Evolutionary conservation across 2,888 invertebrate genomes (phyloP).

Genomic region (Rhaphigaster nebulosa): DNA sequence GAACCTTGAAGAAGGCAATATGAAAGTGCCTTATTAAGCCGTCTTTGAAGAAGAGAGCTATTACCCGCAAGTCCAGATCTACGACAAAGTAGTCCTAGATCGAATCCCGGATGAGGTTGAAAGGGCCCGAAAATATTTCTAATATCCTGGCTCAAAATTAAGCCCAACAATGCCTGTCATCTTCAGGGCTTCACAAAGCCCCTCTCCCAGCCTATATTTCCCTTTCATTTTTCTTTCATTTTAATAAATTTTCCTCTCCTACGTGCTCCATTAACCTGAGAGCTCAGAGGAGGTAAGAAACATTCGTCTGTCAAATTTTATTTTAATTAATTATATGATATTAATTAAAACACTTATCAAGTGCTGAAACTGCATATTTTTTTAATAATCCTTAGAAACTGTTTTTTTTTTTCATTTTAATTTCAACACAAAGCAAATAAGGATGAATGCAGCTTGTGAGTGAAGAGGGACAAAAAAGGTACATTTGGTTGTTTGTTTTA

Average conservation of each 20-base stretch:
- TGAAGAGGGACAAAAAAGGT: too few species aligned
- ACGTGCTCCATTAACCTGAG: slow-evolving; percentile 7
- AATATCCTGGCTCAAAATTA: slow-evolving; percentile 40
- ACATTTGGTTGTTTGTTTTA: too few species aligned
- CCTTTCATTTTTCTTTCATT: slow-evolving; percentile 26
- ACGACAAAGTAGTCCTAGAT: neutral
- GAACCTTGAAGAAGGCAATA: neutral
- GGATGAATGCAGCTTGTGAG: too few species aligned
- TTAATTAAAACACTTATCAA: too few species aligned
- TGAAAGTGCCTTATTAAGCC: slow-evolving; percentile 17
- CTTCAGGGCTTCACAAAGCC: slow-evolving; percentile 36
- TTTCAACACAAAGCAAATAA: too few species aligned
- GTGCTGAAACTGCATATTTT: too few species aligned
- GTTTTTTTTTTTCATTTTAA: too few species aligned
- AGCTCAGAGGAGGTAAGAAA: neutral
- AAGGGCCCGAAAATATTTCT: slow-evolving; percentile 23
- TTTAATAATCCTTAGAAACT: too few species aligned
- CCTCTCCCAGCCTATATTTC: neutral
- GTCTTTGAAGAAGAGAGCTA: neutral
- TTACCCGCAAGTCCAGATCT: slow-evolving; percentile 18
- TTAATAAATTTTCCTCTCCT: neutral
- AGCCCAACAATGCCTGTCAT: slow-evolving; percentile 42
- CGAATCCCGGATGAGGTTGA: slow-evolving; percentile 15
- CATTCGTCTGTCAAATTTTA: neutral
- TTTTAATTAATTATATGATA: neutral